Evolutionary conservation across 2,113 vertebrate genomes (phyloP), one percentile per base, ranked within the genome.

Genomic region (Brachyhypopomus occidentalis): DNA sequence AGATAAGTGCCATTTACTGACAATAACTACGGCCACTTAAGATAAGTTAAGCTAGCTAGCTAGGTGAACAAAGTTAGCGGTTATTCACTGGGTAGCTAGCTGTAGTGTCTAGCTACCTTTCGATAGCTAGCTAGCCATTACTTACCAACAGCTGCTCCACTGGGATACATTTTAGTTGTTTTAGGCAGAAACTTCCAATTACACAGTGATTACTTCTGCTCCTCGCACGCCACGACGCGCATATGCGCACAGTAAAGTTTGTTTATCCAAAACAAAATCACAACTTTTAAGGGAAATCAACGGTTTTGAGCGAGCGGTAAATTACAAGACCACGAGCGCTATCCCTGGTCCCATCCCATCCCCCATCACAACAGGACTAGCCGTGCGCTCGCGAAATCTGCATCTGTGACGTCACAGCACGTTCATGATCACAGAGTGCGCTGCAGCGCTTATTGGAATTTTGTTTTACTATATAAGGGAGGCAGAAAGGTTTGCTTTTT

Each of bases 281-380:
- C 83, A 62, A 75, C 81, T 60, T 83, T 20, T 67, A 84, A 84
- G 87, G 72, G 67, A 78, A 87, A 83, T 82, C 86, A 84, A 83
- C 82, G 89, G 84, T 52, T 89, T 90, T 87, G 89, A 73, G 85
- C 87, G 84, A 91, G 88, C 87, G 88, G 80, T 90, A 88, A 92
- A 91, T 89, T 90, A 86, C 82, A 85, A 87, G 75, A 87, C 84
- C 84, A 83, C 84, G 88, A 92, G 90, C 85, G 87, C 83, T 89
- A 90, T 91, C 89, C 91, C 92, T 90, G 79, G 87, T 91, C 91
- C 93, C 92, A 90, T 93, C 91, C 92, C 92, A 90, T 93, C 91
- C 81, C 81, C 81, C 81, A 66, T 75, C 75, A 77, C 74, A 76
- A 75, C 76, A 76, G 75, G 25, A 73, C 56, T 62, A 23, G 62